Evolutionary conservation across 2,888 invertebrate genomes (phyloP), one percentile per base, ranked within the genome.

Genomic region (Molanna angustata): DNA sequence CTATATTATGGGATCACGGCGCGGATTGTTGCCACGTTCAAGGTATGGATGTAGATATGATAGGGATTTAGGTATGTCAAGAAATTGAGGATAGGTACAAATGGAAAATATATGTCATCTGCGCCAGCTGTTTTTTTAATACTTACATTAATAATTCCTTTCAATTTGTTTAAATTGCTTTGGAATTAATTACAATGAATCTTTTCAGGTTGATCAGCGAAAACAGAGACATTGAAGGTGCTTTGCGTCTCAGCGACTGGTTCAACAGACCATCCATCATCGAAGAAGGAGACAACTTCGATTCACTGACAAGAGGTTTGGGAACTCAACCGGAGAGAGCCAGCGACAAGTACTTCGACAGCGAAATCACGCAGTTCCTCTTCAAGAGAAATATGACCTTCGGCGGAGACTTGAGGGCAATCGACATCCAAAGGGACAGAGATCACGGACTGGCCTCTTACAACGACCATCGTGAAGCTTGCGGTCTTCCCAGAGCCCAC

Each of bases 381-480:
- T 74, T 76, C 64, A 74, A 68, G 64, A 80, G 83, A 17, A 83
- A 81, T 57, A 82, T 79, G 65, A 82, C 84, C 1, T 86, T 93
- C 60, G 94, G 94, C 0, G 73, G 80, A 7, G 94, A 94, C 69
- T 73, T 94, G 54, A 82, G 89, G 37, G 86, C 93, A 0, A 81
- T 85, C 22, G 92, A 93, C 64, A 85, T 94, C 57, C 93, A 94
- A 67, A 80, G 94, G 58, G 88, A 89, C 60, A 80, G 94, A 43
- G 94, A 94, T 68, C 93, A 94, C 64, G 93, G 89, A 9, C 72
- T 94, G 22, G 88, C 86, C 3, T 82, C 84, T 0, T 94, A 94
- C 69, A 84, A 86, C 54, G 81, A 85, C 52, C 86, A 85, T 64
- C 79, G 96, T 49, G 82, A 83, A 7, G 85, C 85, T 58, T 91